phyloP scores from a whole-genome alignment of 2,797 vertebrate genomes.

The Lophotriccus pileatus region DNA sequence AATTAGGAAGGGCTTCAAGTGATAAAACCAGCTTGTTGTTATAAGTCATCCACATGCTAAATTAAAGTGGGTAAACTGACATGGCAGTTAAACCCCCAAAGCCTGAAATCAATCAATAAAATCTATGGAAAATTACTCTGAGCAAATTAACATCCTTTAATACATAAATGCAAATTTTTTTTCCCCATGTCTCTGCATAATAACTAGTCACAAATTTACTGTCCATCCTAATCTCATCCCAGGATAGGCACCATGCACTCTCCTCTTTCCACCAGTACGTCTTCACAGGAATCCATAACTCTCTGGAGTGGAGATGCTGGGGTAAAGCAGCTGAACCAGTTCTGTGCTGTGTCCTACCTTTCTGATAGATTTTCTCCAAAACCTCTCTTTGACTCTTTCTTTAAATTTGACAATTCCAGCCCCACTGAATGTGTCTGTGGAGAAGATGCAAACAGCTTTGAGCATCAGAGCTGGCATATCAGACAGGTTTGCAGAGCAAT shows the following conservation, averaged over 20 bases:
- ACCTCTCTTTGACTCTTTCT: background rate
- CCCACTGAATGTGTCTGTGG: background rate
- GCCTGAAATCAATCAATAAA: constrained; percentile 60
- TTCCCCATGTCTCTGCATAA: background rate
- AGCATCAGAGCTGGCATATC: background rate
- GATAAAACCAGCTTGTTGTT: constrained; percentile 59
- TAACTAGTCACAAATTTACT: background rate
- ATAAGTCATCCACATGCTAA: constrained; percentile 49
- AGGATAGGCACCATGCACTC: background rate
- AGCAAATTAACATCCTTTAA: constrained; percentile 32
- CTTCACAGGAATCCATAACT: background rate
- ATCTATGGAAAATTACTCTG: constrained; percentile 61
- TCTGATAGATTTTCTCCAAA: background rate
- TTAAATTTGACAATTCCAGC: background rate
- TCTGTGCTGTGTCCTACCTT: background rate
- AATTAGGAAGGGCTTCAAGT: constrained; percentile 51
- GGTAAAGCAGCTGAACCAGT: background rate
- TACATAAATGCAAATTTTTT: background rate
- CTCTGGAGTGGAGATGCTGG: background rate
- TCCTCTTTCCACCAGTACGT: background rate
- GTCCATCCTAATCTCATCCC: background rate
- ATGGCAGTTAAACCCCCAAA: constrained; percentile 55
- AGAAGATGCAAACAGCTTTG: background rate
- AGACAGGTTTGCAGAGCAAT: background rate
- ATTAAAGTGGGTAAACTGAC: constrained; percentile 54